Conservation (phyloP, 1,140 invertebrate genomes). For the Nephotettix cincticeps region DNA sequence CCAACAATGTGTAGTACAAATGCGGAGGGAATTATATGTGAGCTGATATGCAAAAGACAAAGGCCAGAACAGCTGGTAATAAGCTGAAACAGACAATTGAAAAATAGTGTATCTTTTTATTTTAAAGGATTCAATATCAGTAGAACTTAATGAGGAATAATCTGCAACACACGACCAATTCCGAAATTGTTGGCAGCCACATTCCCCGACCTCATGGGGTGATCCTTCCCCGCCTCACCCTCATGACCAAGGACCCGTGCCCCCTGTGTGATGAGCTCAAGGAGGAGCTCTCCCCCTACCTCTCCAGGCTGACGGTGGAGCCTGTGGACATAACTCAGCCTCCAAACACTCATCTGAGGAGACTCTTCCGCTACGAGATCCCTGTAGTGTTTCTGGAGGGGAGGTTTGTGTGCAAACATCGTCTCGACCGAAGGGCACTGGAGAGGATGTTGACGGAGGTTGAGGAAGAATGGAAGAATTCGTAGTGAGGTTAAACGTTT, state of each 20-base stretch:
- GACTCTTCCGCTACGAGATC: constrained; percentile 81
- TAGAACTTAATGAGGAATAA: no score
- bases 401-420: constrained; percentile 81
- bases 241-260: constrained; percentile 82
- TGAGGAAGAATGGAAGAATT: neutral
- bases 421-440: constrained; percentile 59
- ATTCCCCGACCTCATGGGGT: constrained; percentile 1
- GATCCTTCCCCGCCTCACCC: constrained; percentile 58
- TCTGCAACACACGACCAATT: no score
- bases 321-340: constrained; percentile 73
- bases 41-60: no score
- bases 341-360: constrained; percentile 69
- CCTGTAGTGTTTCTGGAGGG: constrained; percentile 85
- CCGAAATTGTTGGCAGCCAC: neutral
- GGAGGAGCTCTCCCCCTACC: constrained; percentile 62
- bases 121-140: no score
- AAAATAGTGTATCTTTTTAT: no score
- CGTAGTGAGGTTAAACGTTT: no score
- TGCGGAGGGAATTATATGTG: no score
- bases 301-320: constrained; percentile 60
- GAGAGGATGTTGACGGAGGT: constrained; percentile 47
- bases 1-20: no score
- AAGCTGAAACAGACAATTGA: no score
- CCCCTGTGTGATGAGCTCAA: constrained; percentile 79
- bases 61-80: no score